These are phyloP conservation scores for Hydriomena furcata DNA, from an alignment of 2,888 invertebrate species.

Conservation along the genomic window DNA sequence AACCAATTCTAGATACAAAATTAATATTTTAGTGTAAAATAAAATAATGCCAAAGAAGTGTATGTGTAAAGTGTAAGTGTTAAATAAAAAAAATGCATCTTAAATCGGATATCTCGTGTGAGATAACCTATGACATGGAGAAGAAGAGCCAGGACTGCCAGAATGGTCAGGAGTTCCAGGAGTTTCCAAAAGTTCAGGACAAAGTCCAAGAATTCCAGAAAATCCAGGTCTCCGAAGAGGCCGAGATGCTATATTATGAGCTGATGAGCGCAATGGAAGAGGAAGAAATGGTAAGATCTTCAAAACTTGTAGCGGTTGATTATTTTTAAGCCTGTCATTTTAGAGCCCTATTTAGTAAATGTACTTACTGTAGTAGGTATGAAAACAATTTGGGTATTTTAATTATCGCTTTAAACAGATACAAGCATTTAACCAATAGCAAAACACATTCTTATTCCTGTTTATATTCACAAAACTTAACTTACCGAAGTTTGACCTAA, in stretches of 20 bases:
- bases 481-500: slow-evolving; percentile 3
- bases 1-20: not conserved
- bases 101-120: slow-evolving; percentile 68
- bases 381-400: no score
- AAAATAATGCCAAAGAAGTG: slow-evolving; percentile 29
- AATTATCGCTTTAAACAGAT: no score
- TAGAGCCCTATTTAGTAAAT: no score
- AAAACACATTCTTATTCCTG: not conserved
- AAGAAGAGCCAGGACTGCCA: slow-evolving; percentile 41
- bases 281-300: slow-evolving; percentile 72
- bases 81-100: slow-evolving; percentile 70
- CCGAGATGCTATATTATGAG: slow-evolving; percentile 80
- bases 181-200: slow-evolving; percentile 5
- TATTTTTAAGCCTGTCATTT: no score
- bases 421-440: not conserved
- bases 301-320: not conserved
- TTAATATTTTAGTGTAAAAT: slow-evolving; percentile 9
- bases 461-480: not conserved
- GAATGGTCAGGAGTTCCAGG: slow-evolving; percentile 13
- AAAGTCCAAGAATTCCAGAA: slow-evolving; percentile 42
- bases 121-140: slow-evolving; percentile 66
- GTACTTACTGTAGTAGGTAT: no score
- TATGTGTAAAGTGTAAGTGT: slow-evolving; percentile 32
- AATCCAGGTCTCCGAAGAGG: slow-evolving; percentile 75
- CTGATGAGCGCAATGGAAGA: slow-evolving; percentile 76